These are phyloP conservation scores for Alcedo quadribrachys DNA, from an alignment of 2,797 vertebrate species.

Conservation along the genomic window DNA sequence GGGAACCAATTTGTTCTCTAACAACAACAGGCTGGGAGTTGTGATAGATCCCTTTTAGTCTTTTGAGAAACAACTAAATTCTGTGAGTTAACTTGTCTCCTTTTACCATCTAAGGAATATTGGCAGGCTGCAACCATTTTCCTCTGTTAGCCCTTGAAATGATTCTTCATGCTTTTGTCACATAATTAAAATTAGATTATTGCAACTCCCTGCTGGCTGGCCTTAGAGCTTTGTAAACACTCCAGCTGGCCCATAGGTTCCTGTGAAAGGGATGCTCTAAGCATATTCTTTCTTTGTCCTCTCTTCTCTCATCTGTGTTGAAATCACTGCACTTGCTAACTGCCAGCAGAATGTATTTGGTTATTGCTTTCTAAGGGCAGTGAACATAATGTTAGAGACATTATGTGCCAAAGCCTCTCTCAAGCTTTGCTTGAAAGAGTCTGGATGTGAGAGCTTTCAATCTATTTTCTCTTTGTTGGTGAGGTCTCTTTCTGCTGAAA, in stretches of 20 bases:
- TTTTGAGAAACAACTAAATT: constrained; percentile 73
- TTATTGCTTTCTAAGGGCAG: constrained; percentile 73
- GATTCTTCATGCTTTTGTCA: constrained; percentile 82
- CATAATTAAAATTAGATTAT: constrained; percentile 85
- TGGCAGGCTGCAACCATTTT: constrained; percentile 77
- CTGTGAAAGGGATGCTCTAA: constrained; percentile 72
- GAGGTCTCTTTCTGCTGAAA: constrained; percentile 38
- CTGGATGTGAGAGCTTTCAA: constrained; percentile 25
- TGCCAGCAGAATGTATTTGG: constrained; percentile 68
- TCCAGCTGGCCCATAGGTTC: constrained; percentile 77
- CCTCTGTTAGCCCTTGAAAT: constrained; percentile 78
- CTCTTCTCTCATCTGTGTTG: constrained; percentile 58
- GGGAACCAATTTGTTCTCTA: constrained; percentile 46
- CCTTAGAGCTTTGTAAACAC: constrained; percentile 75
- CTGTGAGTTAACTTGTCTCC: constrained; percentile 72
- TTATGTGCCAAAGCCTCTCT: constrained; percentile 50
- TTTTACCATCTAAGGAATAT: constrained; percentile 80
- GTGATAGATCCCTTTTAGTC: constrained; percentile 63
- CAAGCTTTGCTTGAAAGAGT: constrained; percentile 58
- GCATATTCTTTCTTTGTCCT: constrained; percentile 65
- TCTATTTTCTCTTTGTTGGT: constrained; percentile 35
- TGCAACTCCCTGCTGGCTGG: constrained; percentile 77
- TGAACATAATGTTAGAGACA: constrained; percentile 56
- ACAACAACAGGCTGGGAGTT: constrained; percentile 48
- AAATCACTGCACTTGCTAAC: constrained; percentile 65